Evolutionary conservation across 2,888 invertebrate species (phyloP).

Genomic region (Megamerina dolium): DNA sequence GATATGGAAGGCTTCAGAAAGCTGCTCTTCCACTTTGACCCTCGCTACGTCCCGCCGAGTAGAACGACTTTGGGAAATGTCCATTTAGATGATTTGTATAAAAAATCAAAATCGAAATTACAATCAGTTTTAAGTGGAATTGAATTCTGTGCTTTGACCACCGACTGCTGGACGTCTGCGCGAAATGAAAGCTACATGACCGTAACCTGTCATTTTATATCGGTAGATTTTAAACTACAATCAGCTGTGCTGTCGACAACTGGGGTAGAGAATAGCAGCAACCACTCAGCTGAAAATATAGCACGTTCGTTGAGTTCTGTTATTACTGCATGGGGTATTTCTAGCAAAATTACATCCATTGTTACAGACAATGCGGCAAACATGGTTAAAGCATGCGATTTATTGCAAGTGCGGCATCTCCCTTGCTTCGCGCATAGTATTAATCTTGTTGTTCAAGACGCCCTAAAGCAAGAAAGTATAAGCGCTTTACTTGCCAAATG

Average conservation of each 20-base stretch:
- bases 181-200: conserved; percentile 12
- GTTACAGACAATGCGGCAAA: too few species aligned
- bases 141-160: conserved; percentile 13
- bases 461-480: too few species aligned
- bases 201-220: conserved; percentile 1
- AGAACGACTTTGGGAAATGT: conserved; percentile 13
- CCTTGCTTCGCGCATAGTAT: too few species aligned
- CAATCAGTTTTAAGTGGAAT: conserved; percentile 5
- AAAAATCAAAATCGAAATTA: conserved; percentile 5
- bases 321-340: too few species aligned
- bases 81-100: conserved; percentile 8
- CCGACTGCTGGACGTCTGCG: conserved; percentile 12
- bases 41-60: conserved; percentile 13
- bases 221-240: conserved; percentile 8
- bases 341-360: too few species aligned
- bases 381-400: too few species aligned
- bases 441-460: too few species aligned
- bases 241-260: conserved; percentile 10
- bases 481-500: too few species aligned
- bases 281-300: too few species aligned
- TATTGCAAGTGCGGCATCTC: too few species aligned
- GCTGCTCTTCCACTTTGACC: conserved; percentile 12
- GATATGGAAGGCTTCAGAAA: conserved; percentile 14
- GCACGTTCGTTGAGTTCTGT: too few species aligned
- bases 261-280: conserved; percentile 2